Conservation (phyloP, 92 coral and sea anemone genomes). For the Palythoa heliodiscus region DNA sequence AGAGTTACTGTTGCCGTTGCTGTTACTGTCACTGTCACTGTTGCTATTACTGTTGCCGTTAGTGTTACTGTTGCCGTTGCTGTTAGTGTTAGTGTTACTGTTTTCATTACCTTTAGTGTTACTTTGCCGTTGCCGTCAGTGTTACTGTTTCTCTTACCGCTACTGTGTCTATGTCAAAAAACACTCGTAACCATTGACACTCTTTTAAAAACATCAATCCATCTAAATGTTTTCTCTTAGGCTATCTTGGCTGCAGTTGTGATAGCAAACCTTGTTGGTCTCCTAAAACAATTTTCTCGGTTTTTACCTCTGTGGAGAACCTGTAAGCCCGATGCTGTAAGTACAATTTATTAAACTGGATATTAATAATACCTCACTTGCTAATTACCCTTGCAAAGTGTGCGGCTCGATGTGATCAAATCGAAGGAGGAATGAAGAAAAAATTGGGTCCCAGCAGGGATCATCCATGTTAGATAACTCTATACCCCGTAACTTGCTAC, state of each 20-base stretch:
- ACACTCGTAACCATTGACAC: background rate
- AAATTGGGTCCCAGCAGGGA: no score
- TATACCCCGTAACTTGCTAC: no score
- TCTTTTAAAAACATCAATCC: background rate
- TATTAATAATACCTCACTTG: background rate
- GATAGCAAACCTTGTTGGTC: constrained; percentile 84
- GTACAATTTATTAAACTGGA: constrained; percentile 4
- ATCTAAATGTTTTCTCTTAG: constrained; percentile 25
- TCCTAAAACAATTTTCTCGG: constrained; percentile 83
- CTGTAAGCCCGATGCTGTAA: constrained; percentile 79
- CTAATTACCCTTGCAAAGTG: background rate
- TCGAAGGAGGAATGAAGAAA: no score
- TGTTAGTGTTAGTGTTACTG: background rate
- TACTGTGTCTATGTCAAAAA: background rate
- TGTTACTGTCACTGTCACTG: background rate
- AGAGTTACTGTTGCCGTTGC: no score
- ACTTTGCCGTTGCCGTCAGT: background rate
- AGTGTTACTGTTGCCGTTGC: background rate
- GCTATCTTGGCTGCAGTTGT: constrained; percentile 85
- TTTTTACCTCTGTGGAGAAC: constrained; percentile 70
- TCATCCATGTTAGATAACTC: no score
- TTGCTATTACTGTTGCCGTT: background rate
- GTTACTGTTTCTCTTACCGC: background rate
- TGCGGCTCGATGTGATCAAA: background rate
- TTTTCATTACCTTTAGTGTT: background rate